Evolutionary conservation across 2,797 vertebrate genomes (phyloP), one percentile per base, ranked within the genome.

Genomic region (Liasis olivaceus): DNA sequence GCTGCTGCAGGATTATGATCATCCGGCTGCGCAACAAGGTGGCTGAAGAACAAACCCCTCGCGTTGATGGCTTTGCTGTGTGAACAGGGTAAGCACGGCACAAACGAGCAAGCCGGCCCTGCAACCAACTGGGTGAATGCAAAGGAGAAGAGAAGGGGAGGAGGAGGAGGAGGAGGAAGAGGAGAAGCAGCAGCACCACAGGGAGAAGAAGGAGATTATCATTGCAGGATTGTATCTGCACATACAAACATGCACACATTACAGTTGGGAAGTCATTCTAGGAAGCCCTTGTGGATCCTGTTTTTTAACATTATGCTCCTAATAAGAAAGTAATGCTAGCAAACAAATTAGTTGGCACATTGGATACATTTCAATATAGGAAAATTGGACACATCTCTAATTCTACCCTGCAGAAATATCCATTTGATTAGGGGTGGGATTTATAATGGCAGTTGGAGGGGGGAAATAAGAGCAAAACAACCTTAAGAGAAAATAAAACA

Each of bases 321-420:
- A 66, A 91, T 88, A 15, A 88, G 92, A 88, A 94, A 95, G 91
- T 87, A 87, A 89, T 63, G 60, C 89, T 1, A 31, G 85, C 69
- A 89, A 91, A 1, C 85, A 66, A 81, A 92, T 24, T 26, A 90
- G 56, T 81, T 5, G 56, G 28, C 28, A 5, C n/a, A 12, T 0
- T 77, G 1, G 88, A 92, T 64, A 62, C 31, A 89, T 84, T 92
- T 89, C 59, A 28, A 56, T 60, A 6, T 14, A 0, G 54, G n/a
- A 24, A 42, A 95, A 93, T 90, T 90, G 92, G 95, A 92, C 66
- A 64, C 13, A 89, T 60, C 87, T 87, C 31, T 20, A 26, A 94
- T 85, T 58, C 0, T 64, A 66, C 89, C 90, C 86, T 28, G 3
- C 0, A 42, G 58, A 91, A 5, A 0, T 15, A n/a, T 66, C 31